Percentiles rank a stretch among this genome's conserved stretches.
These are phyloP conservation scores for Lanistes nyassanus DNA, from an alignment of 1,140 invertebrate genomes.

Conservation along the genomic window DNA sequence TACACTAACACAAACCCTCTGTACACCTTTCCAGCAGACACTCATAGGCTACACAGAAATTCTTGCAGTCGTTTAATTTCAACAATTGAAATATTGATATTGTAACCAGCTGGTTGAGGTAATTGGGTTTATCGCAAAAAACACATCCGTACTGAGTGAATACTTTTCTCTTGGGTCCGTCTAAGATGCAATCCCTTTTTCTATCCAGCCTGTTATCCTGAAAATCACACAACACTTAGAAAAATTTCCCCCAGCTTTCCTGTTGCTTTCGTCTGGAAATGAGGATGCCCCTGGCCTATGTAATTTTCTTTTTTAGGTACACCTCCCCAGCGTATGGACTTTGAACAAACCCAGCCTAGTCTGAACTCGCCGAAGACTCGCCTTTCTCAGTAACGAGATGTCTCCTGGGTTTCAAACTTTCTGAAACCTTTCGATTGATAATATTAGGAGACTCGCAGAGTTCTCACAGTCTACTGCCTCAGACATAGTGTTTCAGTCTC, in stretches of 20 bases:
- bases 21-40: neutral
- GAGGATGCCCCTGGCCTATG: too few species aligned
- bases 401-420: too few species aligned
- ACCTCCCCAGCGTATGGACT: too few species aligned
- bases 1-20: neutral
- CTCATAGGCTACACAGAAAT: neutral
- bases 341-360: too few species aligned
- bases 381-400: too few species aligned
- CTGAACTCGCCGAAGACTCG: too few species aligned
- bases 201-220: slow-evolving; percentile 22
- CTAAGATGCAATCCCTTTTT: slow-evolving; percentile 19
- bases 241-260: neutral
- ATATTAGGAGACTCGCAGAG: too few species aligned
- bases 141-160: neutral
- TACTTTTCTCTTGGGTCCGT: slow-evolving; percentile 18
- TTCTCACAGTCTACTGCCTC: too few species aligned
- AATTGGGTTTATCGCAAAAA: neutral
- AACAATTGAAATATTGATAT: neutral
- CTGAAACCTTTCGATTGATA: too few species aligned
- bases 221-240: slow-evolving; percentile 7
- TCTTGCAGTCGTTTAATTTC: neutral
- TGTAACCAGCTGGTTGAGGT: neutral
- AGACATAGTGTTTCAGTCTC: too few species aligned
- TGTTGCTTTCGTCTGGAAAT: too few species aligned
- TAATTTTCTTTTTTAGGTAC: too few species aligned